A percentile compares a stretch with the other conserved stretches of the same genome.
Evolutionary conservation across 2,113 vertebrate genomes (phyloP).

Genomic region (Neopipo cinnamomea): DNA sequence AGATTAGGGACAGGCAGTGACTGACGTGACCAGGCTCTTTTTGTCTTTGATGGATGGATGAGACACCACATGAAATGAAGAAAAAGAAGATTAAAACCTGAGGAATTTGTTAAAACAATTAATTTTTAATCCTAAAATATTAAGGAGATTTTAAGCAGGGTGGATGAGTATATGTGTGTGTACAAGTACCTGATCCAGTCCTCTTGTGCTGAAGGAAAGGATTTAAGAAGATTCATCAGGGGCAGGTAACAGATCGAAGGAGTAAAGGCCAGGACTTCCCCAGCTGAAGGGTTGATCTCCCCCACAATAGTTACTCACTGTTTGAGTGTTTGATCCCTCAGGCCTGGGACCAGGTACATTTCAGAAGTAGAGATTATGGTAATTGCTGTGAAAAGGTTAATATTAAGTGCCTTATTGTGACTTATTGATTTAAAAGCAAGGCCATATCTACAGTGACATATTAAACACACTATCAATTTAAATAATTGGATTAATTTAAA

Average conservation of each 20-base stretch:
- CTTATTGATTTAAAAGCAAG: neutral
- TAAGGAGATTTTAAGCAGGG: neutral
- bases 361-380: neutral
- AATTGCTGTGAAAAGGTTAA: neutral
- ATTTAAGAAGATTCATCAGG: neutral
- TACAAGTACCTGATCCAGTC: neutral
- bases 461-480: neutral
- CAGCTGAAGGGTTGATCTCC: neutral
- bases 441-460: neutral
- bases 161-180: neutral
- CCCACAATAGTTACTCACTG: neutral
- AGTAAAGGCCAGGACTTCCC: neutral
- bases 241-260: neutral
- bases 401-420: neutral
- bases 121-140: neutral
- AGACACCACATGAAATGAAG: neutral
- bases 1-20: neutral
- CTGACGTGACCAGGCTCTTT: fast-evolving
- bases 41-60: neutral
- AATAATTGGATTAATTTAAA: neutral
- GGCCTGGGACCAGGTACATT: neutral
- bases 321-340: neutral
- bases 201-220: neutral
- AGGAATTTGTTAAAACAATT: neutral
- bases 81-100: neutral